Evolutionary conservation across 1,140 invertebrate genomes (phyloP).

Genomic region (Lordiphosa collinella): DNA sequence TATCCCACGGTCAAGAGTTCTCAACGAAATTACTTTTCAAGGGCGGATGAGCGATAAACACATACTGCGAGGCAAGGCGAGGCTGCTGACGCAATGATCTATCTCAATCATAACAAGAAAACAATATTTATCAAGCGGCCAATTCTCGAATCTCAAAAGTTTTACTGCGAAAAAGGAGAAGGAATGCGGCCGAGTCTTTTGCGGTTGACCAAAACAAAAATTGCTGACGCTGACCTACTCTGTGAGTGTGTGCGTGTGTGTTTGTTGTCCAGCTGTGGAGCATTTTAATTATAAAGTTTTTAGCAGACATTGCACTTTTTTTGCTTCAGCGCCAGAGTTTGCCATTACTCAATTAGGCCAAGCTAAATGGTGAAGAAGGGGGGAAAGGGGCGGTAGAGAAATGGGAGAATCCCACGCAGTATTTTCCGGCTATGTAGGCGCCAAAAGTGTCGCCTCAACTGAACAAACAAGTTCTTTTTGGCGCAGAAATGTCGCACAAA

Average conservation of each 20-base stretch:
- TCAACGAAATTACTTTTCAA: constrained; percentile 42
- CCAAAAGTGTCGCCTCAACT: constrained; percentile 13
- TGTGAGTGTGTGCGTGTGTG: neutral
- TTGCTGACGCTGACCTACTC: constrained; percentile 39
- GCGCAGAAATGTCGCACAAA: constrained; percentile 68
- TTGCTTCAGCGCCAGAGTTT: neutral
- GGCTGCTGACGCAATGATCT: no score
- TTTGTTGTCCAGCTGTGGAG: constrained; percentile 34
- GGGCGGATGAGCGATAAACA: constrained; percentile 22
- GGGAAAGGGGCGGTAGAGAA: neutral
- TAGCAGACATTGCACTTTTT: constrained; percentile 40
- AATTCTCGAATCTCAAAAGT: no score
- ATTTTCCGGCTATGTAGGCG: constrained; percentile 25
- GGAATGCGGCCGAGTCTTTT: constrained; percentile 14
- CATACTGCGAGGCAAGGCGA: neutral
- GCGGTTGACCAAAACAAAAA: constrained; percentile 7
- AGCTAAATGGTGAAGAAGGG: constrained; percentile 22
- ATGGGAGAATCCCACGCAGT: constrained; percentile 33
- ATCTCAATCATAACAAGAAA: neutral
- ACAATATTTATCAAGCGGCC: neutral
- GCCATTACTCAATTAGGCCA: constrained; percentile 46
- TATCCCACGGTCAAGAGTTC: constrained; percentile 26
- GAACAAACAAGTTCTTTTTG: constrained; percentile 38
- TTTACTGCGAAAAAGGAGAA: constrained; percentile 1
- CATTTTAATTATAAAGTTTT: constrained; percentile 47